These are phyloP conservation scores for Thinocorus orbignyianus DNA, from an alignment of 2,113 vertebrate genomes.

Conservation along the genomic window DNA sequence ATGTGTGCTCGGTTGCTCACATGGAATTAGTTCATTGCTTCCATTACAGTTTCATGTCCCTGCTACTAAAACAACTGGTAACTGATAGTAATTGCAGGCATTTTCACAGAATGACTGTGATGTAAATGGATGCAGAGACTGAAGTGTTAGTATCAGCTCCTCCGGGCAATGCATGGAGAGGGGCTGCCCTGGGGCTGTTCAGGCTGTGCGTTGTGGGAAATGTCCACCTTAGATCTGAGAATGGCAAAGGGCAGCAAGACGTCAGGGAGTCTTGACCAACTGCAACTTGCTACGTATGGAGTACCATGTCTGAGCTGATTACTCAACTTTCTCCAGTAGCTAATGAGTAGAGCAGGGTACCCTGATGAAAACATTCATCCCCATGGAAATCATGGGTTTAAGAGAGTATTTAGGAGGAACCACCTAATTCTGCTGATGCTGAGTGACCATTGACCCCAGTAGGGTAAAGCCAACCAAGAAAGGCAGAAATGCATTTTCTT, in stretches of 20 bases:
- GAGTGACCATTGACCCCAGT: neutral
- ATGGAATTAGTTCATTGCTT: neutral
- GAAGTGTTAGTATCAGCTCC: neutral
- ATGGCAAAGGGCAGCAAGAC: fast-evolving
- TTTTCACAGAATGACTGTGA: neutral
- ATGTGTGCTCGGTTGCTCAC: neutral
- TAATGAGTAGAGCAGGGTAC: neutral
- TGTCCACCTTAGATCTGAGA: neutral
- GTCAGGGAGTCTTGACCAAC: neutral
- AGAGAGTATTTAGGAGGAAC: neutral
- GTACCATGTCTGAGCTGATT: neutral
- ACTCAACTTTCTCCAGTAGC: neutral
- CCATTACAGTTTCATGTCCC: neutral
- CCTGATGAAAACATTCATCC: neutral
- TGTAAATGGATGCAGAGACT: neutral
- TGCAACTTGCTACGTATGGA: neutral
- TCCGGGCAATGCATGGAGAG: neutral
- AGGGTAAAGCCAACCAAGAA: neutral
- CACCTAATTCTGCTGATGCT: neutral
- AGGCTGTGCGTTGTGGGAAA: neutral
- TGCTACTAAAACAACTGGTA: neutral
- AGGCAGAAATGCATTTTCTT: neutral
- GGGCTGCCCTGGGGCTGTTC: neutral
- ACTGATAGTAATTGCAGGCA: neutral
- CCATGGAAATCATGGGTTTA: neutral